Percentiles rank a stretch among this genome's conserved stretches.
These are phyloP conservation scores for Xestobium rufovillosum DNA, from an alignment of 2,888 invertebrate species.

Conservation along the genomic window DNA sequence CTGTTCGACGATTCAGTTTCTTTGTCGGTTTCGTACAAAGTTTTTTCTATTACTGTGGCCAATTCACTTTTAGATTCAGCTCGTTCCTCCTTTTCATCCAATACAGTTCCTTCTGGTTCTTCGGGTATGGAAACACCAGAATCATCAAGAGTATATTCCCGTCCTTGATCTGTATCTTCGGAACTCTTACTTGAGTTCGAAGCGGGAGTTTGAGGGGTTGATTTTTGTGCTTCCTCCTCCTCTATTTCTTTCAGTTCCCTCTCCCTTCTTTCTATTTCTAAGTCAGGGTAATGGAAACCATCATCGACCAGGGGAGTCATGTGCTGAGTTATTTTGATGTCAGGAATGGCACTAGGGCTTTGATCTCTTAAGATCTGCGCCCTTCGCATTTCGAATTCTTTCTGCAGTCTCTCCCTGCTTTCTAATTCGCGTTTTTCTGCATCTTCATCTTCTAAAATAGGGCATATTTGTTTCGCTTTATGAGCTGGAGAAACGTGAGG, in stretches of 20 bases:
- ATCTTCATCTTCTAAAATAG: conserved; percentile 45
- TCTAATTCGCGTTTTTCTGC: conserved; percentile 48
- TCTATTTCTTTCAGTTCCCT: conserved; percentile 29
- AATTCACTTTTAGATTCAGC: conserved; percentile 46
- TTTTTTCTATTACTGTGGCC: conserved; percentile 54
- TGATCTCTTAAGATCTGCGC: conserved; percentile 46
- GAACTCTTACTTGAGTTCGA: conserved; percentile 59
- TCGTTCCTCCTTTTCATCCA: conserved; percentile 37
- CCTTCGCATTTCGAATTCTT: conserved; percentile 44
- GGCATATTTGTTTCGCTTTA: conserved; percentile 43
- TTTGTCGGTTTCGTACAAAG: conserved; percentile 45
- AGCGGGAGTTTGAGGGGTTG: conserved; percentile 54
- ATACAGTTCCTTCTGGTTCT: conserved; percentile 44
- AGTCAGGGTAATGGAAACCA: conserved; percentile 45
- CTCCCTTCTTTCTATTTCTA: conserved; percentile 43
- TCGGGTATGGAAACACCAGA: conserved; percentile 50
- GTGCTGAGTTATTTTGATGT: conserved; percentile 56
- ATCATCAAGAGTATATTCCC: conserved; percentile 55
- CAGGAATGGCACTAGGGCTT: conserved; percentile 56
- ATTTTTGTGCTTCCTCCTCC: conserved; percentile 41
- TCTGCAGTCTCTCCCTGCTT: conserved; percentile 38
- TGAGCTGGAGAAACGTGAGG: conserved; percentile 44
- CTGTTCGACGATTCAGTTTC: conserved; percentile 64
- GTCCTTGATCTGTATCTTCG: conserved; percentile 57
- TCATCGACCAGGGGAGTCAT: conserved; percentile 45